A percentile compares a stretch with the other conserved stretches of the same genome.
Conservation (phyloP, 2,113 vertebrate genomes). For the Noctilio leporinus region DNA sequence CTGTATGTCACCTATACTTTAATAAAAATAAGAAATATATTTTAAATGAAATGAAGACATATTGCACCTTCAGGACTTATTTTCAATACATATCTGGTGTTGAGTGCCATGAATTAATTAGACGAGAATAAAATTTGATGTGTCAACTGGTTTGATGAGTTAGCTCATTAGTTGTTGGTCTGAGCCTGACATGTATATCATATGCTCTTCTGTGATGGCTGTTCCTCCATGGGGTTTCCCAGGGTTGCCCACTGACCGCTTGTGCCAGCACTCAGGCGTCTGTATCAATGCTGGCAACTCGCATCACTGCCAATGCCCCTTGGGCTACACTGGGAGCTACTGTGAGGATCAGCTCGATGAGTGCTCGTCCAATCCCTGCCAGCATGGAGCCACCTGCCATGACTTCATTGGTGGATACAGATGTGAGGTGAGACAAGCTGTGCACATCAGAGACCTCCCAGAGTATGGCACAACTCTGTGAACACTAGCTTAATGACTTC, state of each 20-base stretch:
- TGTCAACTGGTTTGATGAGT: not conserved
- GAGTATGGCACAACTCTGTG: not conserved
- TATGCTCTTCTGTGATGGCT: not conserved
- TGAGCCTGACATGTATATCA: rapidly evolving
- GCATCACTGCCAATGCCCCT: constrained; percentile 87
- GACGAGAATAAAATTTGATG: not conserved
- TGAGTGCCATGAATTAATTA: not conserved
- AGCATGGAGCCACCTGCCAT: constrained; percentile 82
- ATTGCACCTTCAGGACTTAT: not conserved
- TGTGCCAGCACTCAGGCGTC: constrained; percentile 87
- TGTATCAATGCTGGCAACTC: constrained; percentile 84
- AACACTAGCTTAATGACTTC: not conserved
- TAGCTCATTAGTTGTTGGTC: too few species aligned
- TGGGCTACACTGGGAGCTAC: constrained; percentile 91
- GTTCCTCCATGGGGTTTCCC: not conserved
- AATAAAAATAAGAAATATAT: not conserved
- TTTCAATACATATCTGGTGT: not conserved
- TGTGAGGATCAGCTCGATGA: constrained; percentile 89
- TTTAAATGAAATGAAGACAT: not conserved
- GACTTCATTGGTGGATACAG: constrained; percentile 82
- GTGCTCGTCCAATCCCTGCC: constrained; percentile 85
- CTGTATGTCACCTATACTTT: not conserved
- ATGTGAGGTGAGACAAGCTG: constrained; percentile 71
- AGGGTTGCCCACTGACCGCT: constrained; percentile 80
- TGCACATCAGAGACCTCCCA: not conserved